Evolutionary conservation across 2,888 invertebrate genomes (phyloP).

Genomic region (Caenorhabditis auriculariae): DNA sequence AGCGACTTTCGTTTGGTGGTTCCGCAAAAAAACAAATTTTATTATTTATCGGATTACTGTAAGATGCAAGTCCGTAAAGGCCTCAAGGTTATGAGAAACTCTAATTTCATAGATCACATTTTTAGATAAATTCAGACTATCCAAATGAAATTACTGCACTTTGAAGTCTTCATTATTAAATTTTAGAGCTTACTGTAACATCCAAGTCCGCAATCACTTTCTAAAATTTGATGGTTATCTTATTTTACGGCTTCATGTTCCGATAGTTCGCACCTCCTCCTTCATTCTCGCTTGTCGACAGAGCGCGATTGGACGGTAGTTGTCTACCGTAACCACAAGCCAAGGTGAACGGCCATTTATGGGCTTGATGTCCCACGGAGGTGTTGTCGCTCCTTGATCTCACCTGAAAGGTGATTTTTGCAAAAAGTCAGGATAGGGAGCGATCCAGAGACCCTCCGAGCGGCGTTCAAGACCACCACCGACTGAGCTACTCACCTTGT

Average conservation of each 20-base stretch:
- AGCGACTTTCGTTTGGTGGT: no score
- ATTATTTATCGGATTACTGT: no score
- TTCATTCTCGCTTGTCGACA: conserved; percentile 11
- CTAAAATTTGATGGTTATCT: no score
- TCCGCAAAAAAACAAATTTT: no score
- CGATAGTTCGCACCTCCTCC: background rate
- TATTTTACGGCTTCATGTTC: background rate
- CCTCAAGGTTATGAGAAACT: no score
- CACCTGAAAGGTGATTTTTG: conserved; percentile 21
- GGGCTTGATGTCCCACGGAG: conserved; percentile 59
- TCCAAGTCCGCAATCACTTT: no score
- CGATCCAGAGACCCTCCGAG: background rate
- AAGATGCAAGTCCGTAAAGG: no score
- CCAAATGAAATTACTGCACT: no score
- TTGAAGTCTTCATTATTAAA: no score
- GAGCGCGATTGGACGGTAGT: conserved; percentile 26
- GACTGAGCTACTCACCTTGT: conserved; percentile 45
- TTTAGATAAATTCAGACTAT: no score
- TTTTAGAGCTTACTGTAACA: no score
- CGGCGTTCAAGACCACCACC: background rate
- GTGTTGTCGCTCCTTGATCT: conserved; percentile 51
- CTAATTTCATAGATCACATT: no score
- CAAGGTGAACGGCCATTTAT: conserved; percentile 64
- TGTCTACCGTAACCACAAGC: conserved; percentile 66
- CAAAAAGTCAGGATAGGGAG: background rate